phyloP scores from a whole-genome alignment of 2,113 vertebrate genomes.

The Percopsis transmontana region DNA sequence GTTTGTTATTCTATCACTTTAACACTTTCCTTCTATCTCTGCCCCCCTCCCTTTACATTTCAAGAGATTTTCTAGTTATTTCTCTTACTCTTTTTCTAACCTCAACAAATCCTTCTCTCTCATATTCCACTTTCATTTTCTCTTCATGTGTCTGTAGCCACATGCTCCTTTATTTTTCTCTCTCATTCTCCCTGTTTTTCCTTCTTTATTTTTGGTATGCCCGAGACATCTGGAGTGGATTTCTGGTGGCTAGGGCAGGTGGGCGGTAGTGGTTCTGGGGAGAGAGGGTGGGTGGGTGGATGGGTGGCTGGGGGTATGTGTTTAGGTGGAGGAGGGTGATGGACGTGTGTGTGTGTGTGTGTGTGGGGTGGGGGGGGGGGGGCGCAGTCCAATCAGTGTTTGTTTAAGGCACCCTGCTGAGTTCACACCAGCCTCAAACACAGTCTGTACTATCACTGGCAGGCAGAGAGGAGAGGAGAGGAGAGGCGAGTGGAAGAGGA shows the following conservation, averaged over 20 bases:
- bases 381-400: constrained; percentile 54
- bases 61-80: background rate
- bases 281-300: background rate
- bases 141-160: background rate
- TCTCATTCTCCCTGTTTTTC: background rate
- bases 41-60: background rate
- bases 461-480: background rate
- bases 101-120: constrained; percentile 13
- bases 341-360: background rate
- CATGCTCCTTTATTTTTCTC: background rate
- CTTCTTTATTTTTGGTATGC: background rate
- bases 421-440: constrained; percentile 53
- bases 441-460: background rate
- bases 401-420: constrained; percentile 57
- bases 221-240: constrained; percentile 25
- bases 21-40: background rate
- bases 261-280: background rate
- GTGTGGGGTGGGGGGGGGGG: constrained; percentile 20
- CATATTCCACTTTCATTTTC: constrained; percentile 9
- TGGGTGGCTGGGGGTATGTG: constrained; percentile 18
- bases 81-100: background rate
- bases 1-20: constrained; percentile 8
- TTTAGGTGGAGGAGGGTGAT: background rate
- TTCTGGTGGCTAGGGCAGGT: constrained; percentile 15
- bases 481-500: background rate